phyloP scores from a whole-genome alignment of 1,140 invertebrate genomes.

The Trachelipus rathkii region DNA sequence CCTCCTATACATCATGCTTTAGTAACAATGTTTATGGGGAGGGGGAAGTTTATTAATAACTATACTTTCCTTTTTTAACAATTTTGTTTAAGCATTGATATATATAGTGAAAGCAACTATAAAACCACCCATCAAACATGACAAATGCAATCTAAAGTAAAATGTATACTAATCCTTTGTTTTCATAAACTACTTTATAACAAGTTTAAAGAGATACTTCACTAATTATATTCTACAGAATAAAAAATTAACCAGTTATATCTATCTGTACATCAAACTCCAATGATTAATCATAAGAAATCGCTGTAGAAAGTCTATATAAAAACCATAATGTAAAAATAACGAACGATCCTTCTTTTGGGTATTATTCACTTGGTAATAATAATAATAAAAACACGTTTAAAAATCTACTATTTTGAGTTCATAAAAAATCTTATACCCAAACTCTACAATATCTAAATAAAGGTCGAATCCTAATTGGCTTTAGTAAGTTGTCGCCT shows the following conservation, averaged over 20 bases:
- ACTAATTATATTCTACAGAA: too few species aligned
- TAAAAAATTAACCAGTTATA: background rate
- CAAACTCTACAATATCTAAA: background rate
- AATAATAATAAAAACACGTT: background rate
- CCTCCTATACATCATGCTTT: slow-evolving; percentile 2
- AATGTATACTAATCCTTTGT: too few species aligned
- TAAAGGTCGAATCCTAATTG: background rate
- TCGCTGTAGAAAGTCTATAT: background rate
- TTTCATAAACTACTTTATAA: too few species aligned
- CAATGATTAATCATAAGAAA: background rate
- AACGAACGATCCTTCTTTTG: background rate
- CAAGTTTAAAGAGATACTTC: too few species aligned
- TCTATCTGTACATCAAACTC: background rate
- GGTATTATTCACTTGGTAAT: background rate
- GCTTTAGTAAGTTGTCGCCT: background rate
- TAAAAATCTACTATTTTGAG: background rate
- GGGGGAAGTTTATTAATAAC: too few species aligned
- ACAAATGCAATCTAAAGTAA: too few species aligned
- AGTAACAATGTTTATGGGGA: too few species aligned
- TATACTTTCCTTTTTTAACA: too few species aligned
- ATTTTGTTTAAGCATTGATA: too few species aligned
- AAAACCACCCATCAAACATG: too few species aligned
- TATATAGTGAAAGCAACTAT: too few species aligned
- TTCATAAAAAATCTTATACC: background rate
- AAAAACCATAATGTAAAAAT: background rate